A percentile compares a stretch with the other conserved stretches of the same genome.
Conservation (phyloP, 2,797 vertebrate species). For the Antennarius maculatus region DNA sequence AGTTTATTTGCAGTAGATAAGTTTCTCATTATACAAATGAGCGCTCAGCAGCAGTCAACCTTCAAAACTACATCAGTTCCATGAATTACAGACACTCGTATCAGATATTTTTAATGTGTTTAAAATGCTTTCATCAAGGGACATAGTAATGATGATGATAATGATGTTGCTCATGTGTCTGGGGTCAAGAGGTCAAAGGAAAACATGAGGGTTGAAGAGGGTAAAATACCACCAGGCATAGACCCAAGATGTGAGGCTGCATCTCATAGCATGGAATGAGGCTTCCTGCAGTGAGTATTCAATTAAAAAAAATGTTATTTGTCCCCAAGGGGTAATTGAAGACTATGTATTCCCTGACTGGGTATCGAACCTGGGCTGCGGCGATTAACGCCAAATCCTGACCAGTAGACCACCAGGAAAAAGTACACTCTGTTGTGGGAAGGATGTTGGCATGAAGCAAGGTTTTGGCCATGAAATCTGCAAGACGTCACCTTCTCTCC, state of each 20-base stretch:
- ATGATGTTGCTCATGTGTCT: conserved; percentile 92
- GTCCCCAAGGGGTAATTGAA: too few relatives aligned
- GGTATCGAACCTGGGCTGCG: too few relatives aligned
- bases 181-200: conserved; percentile 79
- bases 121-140: conserved; percentile 47
- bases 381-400: too few relatives aligned
- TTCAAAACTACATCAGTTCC: neutral
- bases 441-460: conserved; percentile 53
- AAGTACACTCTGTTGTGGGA: conserved; percentile 53
- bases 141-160: conserved; percentile 89
- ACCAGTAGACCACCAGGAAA: too few relatives aligned
- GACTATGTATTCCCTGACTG: too few relatives aligned
- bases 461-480: conserved; percentile 57
- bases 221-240: conserved; percentile 71
- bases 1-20: conserved; percentile 14
- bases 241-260: conserved; percentile 66
- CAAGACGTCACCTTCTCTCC: conserved; percentile 26
- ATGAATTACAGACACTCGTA: neutral
- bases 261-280: conserved; percentile 84
- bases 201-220: conserved; percentile 79
- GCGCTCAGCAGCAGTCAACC: neutral
- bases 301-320: too few relatives aligned
- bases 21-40: neutral
- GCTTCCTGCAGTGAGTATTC: conserved; percentile 84
- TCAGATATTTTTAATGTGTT: conserved; percentile 13